phyloP scores from a whole-genome alignment of 2,888 invertebrate species.

The Tiphia femorata region DNA sequence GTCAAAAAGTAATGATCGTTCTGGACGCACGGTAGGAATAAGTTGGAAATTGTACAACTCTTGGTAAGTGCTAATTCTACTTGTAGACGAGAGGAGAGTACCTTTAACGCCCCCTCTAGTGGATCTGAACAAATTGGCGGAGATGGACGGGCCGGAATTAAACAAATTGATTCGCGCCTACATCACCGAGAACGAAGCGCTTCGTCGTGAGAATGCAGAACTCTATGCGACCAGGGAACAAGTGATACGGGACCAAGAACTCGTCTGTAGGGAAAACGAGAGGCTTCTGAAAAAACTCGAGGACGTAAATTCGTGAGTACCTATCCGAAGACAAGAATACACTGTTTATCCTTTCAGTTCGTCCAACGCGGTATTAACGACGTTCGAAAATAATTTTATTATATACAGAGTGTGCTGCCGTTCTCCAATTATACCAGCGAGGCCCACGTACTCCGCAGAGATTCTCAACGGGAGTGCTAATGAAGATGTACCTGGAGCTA shows the following conservation, averaged over 20 bases:
- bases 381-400: conserved; percentile 16
- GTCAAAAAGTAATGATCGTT: conserved; percentile 42
- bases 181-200: conserved; percentile 83
- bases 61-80: too few species aligned
- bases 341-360: neutral
- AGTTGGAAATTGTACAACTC: too few species aligned
- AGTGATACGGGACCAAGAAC: conserved; percentile 88
- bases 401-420: conserved; percentile 81
- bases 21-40: neutral
- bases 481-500: conserved; percentile 59
- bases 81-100: conserved; percentile 55
- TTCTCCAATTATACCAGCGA: conserved; percentile 84
- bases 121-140: conserved; percentile 80
- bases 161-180: conserved; percentile 88
- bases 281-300: conserved; percentile 87
- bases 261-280: conserved; percentile 92
- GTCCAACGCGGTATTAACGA: neutral
- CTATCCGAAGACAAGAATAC: neutral
- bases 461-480: conserved; percentile 56
- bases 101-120: conserved; percentile 74
- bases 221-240: conserved; percentile 84
- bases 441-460: conserved; percentile 79
- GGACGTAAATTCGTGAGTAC: conserved; percentile 89
- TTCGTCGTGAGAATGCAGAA: conserved; percentile 88
- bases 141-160: conserved; percentile 83